Conservation (phyloP, 2,797 vertebrate genomes). For the Hoplostethus atlanticus region DNA sequence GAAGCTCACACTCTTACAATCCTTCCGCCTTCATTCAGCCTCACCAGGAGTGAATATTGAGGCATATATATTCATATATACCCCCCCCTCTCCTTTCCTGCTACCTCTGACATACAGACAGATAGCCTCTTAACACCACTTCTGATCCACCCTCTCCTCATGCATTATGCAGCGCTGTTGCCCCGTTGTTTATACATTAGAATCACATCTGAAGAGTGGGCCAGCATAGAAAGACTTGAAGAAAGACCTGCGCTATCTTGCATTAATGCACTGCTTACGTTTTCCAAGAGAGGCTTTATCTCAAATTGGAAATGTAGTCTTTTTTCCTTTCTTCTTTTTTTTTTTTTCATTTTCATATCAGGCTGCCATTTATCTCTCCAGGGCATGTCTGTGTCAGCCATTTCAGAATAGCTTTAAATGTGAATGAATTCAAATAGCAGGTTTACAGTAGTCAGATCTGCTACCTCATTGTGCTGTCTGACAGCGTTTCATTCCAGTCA, state of each 20-base stretch:
- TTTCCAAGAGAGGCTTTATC: slow-evolving; percentile 46
- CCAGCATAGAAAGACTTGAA: slow-evolving; percentile 12
- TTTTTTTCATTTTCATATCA: slow-evolving; percentile 19
- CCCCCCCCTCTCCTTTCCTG: not conserved
- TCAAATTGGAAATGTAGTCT: slow-evolving; percentile 49
- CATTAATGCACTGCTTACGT: slow-evolving; percentile 11
- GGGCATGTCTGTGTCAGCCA: slow-evolving; percentile 20
- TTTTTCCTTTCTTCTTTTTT: not conserved
- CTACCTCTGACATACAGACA: slow-evolving; percentile 18
- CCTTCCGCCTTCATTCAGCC: slow-evolving; percentile 16
- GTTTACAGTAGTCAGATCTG: not conserved
- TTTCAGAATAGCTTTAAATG: slow-evolving; percentile 13
- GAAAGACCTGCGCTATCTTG: slow-evolving; percentile 31
- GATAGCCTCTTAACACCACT: slow-evolving; percentile 27
- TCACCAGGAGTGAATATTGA: slow-evolving; percentile 1
- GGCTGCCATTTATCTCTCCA: slow-evolving; percentile 2
- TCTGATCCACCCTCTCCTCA: slow-evolving; percentile 38
- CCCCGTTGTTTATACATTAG: slow-evolving; percentile 40
- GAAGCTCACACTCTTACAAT: slow-evolving; percentile 47
- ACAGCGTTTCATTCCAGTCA: not conserved
- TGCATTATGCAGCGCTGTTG: slow-evolving; percentile 64
- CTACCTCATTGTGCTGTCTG: not conserved
- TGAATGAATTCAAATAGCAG: slow-evolving; percentile 16
- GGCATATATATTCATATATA: slow-evolving; percentile 15
- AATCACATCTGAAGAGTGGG: slow-evolving; percentile 42